Evolutionary conservation across 1,140 invertebrate species (phyloP).

Genomic region (Lithobius niger): DNA sequence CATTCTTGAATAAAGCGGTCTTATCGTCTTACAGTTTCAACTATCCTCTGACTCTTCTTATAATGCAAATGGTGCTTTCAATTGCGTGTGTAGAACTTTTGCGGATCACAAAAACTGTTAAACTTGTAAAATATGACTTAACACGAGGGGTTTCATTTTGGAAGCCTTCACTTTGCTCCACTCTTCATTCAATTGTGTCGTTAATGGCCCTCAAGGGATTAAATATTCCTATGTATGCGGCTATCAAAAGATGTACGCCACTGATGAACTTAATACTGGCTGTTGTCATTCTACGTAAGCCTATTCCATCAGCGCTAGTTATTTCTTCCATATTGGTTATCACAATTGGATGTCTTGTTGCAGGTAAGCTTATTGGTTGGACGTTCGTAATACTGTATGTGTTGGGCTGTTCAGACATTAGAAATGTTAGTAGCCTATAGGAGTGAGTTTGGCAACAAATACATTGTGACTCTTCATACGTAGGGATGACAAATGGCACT

Average conservation of each 20-base stretch:
- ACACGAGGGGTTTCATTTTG: slow-evolving; percentile 29
- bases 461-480: too few relatives aligned
- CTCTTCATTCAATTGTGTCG: slow-evolving; percentile 33
- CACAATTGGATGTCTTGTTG: slow-evolving; percentile 35
- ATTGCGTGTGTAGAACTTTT: slow-evolving; percentile 13
- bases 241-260: slow-evolving; percentile 38
- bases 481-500: too few relatives aligned
- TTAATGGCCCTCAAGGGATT: slow-evolving; percentile 36
- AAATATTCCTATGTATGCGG: slow-evolving; percentile 42
- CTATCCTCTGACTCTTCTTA: slow-evolving; percentile 32
- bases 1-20: slow-evolving; percentile 38
- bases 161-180: slow-evolving; percentile 35
- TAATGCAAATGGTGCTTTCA: slow-evolving; percentile 21
- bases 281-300: slow-evolving; percentile 30
- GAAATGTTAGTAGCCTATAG: too few relatives aligned
- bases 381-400: too few relatives aligned
- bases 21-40: slow-evolving; percentile 33
- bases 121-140: slow-evolving; percentile 28
- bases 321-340: slow-evolving; percentile 30
- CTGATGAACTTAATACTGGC: slow-evolving; percentile 35
- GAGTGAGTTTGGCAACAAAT: too few relatives aligned
- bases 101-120: slow-evolving; percentile 12
- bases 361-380: slow-evolving; percentile 27
- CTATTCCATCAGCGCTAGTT: slow-evolving; percentile 27
- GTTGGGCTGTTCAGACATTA: too few relatives aligned